phyloP scores from a whole-genome alignment of 2,888 invertebrate genomes.

The Drosophila percnosoma region DNA sequence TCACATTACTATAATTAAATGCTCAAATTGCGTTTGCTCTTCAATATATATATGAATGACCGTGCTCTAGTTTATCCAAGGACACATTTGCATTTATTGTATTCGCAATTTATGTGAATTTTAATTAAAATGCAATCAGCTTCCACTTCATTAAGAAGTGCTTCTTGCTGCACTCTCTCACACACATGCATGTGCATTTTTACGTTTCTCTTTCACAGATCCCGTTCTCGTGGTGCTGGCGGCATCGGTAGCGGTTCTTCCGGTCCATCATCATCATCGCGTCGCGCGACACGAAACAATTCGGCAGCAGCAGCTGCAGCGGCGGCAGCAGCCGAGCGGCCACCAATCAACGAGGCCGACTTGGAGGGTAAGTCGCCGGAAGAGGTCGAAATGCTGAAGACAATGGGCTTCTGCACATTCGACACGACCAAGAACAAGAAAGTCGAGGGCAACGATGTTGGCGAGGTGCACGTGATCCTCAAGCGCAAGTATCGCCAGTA shows the following conservation, averaged over 20 bases:
- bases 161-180: constrained; percentile 1
- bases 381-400: constrained; percentile 96
- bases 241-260: constrained; percentile 69
- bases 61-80: constrained; percentile 59
- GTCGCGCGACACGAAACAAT: constrained; percentile 71
- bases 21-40: constrained; percentile 48
- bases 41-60: constrained; percentile 18
- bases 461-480: constrained; percentile 97
- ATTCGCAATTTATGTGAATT: constrained; percentile 10
- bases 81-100: constrained; percentile 9
- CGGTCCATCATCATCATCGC: constrained; percentile 78
- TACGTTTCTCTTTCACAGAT: constrained; percentile 61
- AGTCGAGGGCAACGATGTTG: constrained; percentile 96
- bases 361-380: constrained; percentile 95
- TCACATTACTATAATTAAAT: constrained; percentile 66
- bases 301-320: constrained; percentile 76
- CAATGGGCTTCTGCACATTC: constrained; percentile 99
- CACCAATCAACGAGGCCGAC: constrained; percentile 92
- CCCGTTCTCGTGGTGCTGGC: constrained; percentile 74
- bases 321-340: constrained; percentile 88
- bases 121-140: constrained; percentile 66
- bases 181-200: background rate
- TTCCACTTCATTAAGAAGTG: constrained; percentile 56
- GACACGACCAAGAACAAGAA: constrained; percentile 98
- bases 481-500: constrained; percentile 99